Evolutionary conservation across 2,797 vertebrate genomes (phyloP).

Genomic region (Arrhamphus sclerolepis): DNA sequence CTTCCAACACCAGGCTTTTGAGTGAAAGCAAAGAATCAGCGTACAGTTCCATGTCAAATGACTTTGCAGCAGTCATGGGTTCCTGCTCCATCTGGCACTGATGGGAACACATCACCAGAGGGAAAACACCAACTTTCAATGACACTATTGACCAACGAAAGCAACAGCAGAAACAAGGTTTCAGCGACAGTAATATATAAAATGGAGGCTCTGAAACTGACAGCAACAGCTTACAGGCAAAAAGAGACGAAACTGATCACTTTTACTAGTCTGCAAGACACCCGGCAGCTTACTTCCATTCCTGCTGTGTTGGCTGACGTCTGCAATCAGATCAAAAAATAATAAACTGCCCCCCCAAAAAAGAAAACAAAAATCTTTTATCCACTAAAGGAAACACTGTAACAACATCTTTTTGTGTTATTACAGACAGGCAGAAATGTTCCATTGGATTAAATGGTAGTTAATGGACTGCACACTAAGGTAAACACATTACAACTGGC

Average conservation of each 20-base stretch:
- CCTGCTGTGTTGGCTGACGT: not conserved
- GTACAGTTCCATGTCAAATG: not conserved
- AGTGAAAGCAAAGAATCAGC: not conserved
- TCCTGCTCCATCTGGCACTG: no score
- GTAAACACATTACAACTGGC: constrained; percentile 1
- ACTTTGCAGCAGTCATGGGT: not conserved
- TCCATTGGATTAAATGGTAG: no score
- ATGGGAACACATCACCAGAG: no score
- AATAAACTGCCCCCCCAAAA: no score
- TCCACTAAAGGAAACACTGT: not conserved
- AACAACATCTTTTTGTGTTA: constrained; percentile 12
- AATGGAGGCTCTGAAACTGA: not conserved
- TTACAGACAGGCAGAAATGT: no score
- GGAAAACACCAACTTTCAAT: not conserved
- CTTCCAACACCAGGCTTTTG: not conserved
- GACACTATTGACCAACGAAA: not conserved
- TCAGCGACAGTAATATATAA: no score
- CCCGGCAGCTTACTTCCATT: not conserved
- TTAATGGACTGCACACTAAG: no score
- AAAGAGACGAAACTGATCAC: not conserved
- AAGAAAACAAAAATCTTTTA: no score
- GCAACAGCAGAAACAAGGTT: no score
- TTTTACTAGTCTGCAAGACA: not conserved
- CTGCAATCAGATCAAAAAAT: no score
- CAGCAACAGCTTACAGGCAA: not conserved